Base-by-base conservation (phyloP, 2,888 invertebrate genomes). In the Heliconius sara region DNA sequence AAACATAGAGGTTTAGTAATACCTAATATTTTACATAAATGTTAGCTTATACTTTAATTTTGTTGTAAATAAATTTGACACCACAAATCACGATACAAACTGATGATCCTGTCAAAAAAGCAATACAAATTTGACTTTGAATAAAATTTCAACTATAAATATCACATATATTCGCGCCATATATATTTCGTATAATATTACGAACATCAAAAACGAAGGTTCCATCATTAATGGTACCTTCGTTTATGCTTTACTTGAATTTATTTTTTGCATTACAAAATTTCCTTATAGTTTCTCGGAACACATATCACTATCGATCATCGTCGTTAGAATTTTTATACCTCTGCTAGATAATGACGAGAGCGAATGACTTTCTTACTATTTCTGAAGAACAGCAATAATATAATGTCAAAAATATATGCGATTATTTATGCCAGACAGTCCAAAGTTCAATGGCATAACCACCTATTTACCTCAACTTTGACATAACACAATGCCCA, bases 401-500 rank as follows among this genome's bases (percentile, higher is more conserved):
- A n/a, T 27, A 25, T 43, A 19, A n/a, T 27, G n/a, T 25, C 25
- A 5, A 27, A 47, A 75, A 66, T 39, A 19, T 43, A 39, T 30
- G 3, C 43, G 22, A 65, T 27, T 65, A 22, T 65, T 75, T 75
- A 22, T 19, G 25, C 22, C n/a, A 43, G 63, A 63, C 19, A 66
- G 16, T 63, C 60, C 27, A 79, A 47, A 82, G 82, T 82, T 82
- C 79, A 82, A 79, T 80, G 76, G 57, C 79, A 75, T 43, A 43
- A 43, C 76, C 66, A 78, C 78, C 75, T 81, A 74, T 80, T 77
- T 80, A 25, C 74, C 47, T 71, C 60, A 52, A 16, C 57, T 47
- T 78, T 79, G 75, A 76, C 60, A 67, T 78, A 82, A 74, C 65
- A 77, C 57, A 67, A 77, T 81, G 78, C 70, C 72, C 77, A 60